phyloP scores from a whole-genome alignment of 2,888 invertebrate species.

The Caenorhabditis virilis region DNA sequence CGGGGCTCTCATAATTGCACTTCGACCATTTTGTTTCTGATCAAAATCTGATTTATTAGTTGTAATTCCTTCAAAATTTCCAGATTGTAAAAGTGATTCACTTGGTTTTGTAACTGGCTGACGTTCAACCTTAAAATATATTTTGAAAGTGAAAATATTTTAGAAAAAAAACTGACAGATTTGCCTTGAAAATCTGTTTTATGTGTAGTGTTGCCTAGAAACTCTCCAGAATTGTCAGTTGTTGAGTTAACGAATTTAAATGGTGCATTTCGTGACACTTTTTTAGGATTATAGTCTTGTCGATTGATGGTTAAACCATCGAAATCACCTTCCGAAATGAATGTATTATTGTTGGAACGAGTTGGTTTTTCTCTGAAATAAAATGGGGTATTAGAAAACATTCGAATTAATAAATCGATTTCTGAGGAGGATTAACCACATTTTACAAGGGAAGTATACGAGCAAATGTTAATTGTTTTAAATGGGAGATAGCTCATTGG shows the following conservation, averaged over 20 bases:
- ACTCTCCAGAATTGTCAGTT: constrained; percentile 15
- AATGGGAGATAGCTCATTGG: no score
- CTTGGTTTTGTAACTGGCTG: constrained; percentile 25
- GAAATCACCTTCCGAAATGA: constrained; percentile 33
- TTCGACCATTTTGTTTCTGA: constrained; percentile 22
- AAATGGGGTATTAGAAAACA: neutral
- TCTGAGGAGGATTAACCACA: no score
- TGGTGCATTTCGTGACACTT: constrained; percentile 26
- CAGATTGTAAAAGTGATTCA: constrained; percentile 25
- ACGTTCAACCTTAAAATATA: constrained; percentile 18
- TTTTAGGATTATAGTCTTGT: constrained; percentile 32
- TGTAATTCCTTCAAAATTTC: constrained; percentile 45
- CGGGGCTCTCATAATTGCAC: constrained; percentile 7
- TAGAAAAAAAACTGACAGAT: no score
- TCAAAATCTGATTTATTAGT: constrained; percentile 47
- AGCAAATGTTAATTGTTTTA: no score
- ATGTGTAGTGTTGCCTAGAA: constrained; percentile 28
- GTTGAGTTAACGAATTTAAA: constrained; percentile 29
- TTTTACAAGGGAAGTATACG: no score
- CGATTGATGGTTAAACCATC: constrained; percentile 40
- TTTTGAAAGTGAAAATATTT: no score
- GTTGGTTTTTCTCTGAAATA: neutral
- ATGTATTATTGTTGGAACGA: constrained; percentile 16
- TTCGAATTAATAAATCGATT: no score
- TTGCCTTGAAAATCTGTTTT: constrained; percentile 26